Conservation (phyloP, 2,888 invertebrate species). For the Drosophila monieri region DNA sequence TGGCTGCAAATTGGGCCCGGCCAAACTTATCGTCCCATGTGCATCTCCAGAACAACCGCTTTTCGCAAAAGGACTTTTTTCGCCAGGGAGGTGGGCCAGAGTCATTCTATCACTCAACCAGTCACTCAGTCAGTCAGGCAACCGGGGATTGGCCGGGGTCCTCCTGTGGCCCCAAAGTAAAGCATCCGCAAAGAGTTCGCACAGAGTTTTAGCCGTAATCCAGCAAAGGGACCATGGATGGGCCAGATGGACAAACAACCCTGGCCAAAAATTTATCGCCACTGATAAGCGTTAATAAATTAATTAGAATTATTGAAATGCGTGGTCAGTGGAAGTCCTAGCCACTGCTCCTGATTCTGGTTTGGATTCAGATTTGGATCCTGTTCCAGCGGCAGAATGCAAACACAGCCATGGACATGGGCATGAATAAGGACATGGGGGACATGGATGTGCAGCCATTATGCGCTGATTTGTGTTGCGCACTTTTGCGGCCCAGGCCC, state of each 20-base stretch:
- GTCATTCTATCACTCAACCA: conserved; percentile 19
- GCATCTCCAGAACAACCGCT: conserved; percentile 56
- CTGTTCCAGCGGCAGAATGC: conserved; percentile 50
- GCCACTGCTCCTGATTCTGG: conserved; percentile 11
- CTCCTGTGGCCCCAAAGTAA: conserved; percentile 23
- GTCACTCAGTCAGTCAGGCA: conserved; percentile 19
- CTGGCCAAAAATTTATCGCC: conserved; percentile 80
- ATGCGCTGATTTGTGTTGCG: conserved; percentile 76
- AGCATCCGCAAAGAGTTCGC: conserved; percentile 48
- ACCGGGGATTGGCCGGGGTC: conserved; percentile 10
- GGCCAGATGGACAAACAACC: conserved; percentile 22
- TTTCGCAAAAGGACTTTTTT: conserved; percentile 9
- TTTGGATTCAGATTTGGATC: conserved; percentile 4
- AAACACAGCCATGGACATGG: conserved; percentile 59
- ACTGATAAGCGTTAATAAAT: conserved; percentile 84
- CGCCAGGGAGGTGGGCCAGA: conserved; percentile 8
- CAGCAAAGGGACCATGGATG: conserved; percentile 1
- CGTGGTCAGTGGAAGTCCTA: conserved; percentile 45
- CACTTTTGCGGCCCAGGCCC: conserved; percentile 58
- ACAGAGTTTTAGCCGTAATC: conserved; percentile 32
- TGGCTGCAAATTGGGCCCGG: conserved; percentile 61
- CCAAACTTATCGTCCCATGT: conserved; percentile 60
- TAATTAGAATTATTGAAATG: conserved; percentile 84
- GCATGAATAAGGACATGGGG: conserved; percentile 49
- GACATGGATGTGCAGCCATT: conserved; percentile 52